Evolutionary conservation across 2,888 invertebrate genomes (phyloP).

Genomic region (Globia sparganii): DNA sequence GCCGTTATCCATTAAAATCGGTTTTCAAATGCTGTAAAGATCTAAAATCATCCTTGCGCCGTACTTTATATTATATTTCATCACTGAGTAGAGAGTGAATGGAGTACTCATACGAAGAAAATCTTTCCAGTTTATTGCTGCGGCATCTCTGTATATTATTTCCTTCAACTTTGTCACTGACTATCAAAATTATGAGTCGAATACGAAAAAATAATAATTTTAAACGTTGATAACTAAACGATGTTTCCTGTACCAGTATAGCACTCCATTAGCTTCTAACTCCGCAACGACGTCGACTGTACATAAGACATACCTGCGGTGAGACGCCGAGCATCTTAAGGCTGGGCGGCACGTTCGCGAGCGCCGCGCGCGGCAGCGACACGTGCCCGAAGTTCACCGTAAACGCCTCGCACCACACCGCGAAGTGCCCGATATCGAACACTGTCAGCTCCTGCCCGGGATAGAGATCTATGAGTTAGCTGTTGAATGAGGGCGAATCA

Average conservation of each 20-base stretch:
- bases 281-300: background rate
- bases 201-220: background rate
- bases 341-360: conserved; percentile 96
- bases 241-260: background rate
- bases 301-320: conserved; percentile 94
- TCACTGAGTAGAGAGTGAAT: conserved; percentile 12
- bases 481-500: background rate
- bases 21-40: background rate
- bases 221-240: background rate
- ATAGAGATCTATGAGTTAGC: background rate
- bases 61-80: no score
- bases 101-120: background rate
- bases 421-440: conserved; percentile 97
- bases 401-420: conserved; percentile 98
- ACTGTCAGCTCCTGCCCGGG: conserved; percentile 93
- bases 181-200: background rate
- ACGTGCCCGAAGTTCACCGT: conserved; percentile 98
- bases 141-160: background rate
- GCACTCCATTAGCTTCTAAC: background rate
- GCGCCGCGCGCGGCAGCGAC: conserved; percentile 91
- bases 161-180: background rate
- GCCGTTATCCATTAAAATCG: background rate
- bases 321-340: conserved; percentile 98
- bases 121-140: background rate
- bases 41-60: background rate